Conservation (phyloP, 1,140 invertebrate species). For the Trachelipus rathkii region DNA sequence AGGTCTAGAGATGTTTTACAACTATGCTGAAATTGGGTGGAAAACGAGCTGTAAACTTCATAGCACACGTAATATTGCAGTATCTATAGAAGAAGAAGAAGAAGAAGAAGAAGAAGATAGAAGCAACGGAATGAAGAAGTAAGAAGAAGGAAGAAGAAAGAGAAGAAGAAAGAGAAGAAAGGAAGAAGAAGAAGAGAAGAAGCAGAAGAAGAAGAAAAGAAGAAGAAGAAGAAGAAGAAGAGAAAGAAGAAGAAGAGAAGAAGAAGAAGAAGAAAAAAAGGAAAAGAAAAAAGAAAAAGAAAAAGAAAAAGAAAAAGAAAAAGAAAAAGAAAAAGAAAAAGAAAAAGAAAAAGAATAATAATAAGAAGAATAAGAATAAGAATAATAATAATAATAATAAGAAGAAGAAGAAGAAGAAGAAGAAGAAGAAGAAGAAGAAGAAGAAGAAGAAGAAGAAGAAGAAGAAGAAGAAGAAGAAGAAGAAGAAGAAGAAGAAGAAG, state of each 20-base stretch:
- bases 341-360: no score
- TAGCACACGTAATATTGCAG: no score
- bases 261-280: constrained; percentile 4
- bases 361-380: no score
- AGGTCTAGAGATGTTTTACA: no score
- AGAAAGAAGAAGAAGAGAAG: constrained; percentile 2
- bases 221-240: neutral
- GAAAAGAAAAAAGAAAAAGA: neutral
- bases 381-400: no score
- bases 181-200: constrained; percentile 8
- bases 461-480: neutral
- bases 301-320: no score
- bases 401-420: no score
- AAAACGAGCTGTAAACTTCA: no score
- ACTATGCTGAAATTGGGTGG: no score
- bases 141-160: constrained; percentile 9
- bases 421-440: neutral
- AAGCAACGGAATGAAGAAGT: neutral
- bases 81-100: no score
- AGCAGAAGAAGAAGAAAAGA: no score
- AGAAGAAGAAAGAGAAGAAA: no score
- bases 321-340: neutral
- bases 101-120: constrained; percentile 2
- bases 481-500: neutral
- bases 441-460: neutral